A percentile compares a stretch with the other conserved stretches of the same genome.
These are phyloP conservation scores for Tragelaphus scriptus DNA, from an alignment of 2,113 vertebrate species.

Conservation along the genomic window DNA sequence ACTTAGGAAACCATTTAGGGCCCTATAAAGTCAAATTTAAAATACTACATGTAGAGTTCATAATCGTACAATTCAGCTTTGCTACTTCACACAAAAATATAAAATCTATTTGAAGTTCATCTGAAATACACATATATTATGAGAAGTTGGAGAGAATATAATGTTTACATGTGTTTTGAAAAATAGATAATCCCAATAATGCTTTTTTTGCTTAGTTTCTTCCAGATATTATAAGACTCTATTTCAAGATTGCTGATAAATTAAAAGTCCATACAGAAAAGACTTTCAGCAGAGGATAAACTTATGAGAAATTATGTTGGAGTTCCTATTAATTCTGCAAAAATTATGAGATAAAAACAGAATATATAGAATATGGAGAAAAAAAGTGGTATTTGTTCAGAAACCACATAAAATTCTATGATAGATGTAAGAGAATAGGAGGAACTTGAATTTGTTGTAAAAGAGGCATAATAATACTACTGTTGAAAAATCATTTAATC, in stretches of 20 bases:
- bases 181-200: background rate
- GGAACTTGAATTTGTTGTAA: background rate
- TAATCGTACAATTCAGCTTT: slow-evolving; percentile 51
- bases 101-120: slow-evolving; percentile 19
- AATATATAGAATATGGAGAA: background rate
- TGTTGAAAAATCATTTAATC: background rate
- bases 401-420: background rate
- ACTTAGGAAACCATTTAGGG: too few relatives aligned
- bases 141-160: slow-evolving; percentile 40
- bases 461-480: background rate
- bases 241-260: background rate
- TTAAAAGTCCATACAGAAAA: background rate
- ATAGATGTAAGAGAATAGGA: background rate
- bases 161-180: background rate
- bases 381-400: background rate
- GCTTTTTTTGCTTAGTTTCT: background rate
- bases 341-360: background rate
- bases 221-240: background rate
- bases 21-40: too few relatives aligned
- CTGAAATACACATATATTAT: slow-evolving; percentile 34
- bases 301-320: background rate
- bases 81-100: slow-evolving; percentile 32
- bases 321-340: background rate
- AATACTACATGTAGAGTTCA: background rate
- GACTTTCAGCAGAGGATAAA: background rate